Percentiles rank a stretch among this genome's conserved stretches.
These are phyloP conservation scores for Perdita meconis DNA, from an alignment of 2,888 invertebrate genomes.

Conservation along the genomic window DNA sequence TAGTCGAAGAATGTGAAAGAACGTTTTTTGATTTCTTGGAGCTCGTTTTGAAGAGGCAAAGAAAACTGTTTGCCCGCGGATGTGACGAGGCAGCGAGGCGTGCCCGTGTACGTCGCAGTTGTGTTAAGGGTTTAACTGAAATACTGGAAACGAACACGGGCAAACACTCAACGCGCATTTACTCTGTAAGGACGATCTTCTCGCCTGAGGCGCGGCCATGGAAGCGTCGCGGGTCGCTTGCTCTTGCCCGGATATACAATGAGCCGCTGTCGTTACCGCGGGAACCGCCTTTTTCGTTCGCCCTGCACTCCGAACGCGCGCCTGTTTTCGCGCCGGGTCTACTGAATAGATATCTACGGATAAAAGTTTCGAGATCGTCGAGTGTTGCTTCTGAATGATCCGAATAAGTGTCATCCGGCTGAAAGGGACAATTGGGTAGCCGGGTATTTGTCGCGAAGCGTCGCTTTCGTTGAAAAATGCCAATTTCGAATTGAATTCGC, in stretches of 20 bases:
- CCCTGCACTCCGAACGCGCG: too few relatives aligned
- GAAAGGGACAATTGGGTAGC: not conserved
- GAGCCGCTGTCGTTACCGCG: not conserved
- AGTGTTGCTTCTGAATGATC: not conserved
- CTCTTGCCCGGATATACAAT: constrained; percentile 26
- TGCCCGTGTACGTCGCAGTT: constrained; percentile 16
- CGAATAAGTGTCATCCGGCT: not conserved
- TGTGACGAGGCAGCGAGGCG: too few relatives aligned
- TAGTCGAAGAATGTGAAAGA: too few relatives aligned
- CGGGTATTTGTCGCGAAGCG: not conserved
- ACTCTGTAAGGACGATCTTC: constrained; percentile 62
- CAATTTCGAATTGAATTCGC: too few relatives aligned
- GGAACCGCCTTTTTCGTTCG: not conserved
- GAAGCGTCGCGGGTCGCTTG: constrained; percentile 36
- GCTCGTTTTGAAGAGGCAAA: too few relatives aligned
- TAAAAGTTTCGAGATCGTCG: not conserved
- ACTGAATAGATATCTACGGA: not conserved
- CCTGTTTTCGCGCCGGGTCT: too few relatives aligned
- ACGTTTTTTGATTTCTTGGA: too few relatives aligned
- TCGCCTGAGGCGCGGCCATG: constrained; percentile 43
- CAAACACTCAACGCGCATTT: constrained; percentile 60
- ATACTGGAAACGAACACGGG: constrained; percentile 42
- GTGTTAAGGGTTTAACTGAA: constrained; percentile 48
- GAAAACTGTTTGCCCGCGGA: too few relatives aligned
- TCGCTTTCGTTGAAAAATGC: too few relatives aligned